A percentile compares a stretch with the other conserved stretches of the same genome.
These are phyloP conservation scores for Urocitellus parryii DNA, from an alignment of 2,113 vertebrate genomes.

Conservation along the genomic window DNA sequence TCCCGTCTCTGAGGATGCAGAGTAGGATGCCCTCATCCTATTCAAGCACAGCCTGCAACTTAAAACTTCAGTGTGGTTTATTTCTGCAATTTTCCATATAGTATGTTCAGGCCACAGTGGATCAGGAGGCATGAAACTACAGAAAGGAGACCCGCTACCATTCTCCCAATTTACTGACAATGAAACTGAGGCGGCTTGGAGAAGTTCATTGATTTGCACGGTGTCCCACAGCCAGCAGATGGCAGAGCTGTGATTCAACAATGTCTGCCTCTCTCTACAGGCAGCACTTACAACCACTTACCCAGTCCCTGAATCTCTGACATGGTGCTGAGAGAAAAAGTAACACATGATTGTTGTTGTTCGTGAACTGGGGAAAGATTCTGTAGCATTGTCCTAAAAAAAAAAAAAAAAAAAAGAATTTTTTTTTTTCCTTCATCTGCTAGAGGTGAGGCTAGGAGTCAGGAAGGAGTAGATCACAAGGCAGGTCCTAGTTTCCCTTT, in stretches of 20 bases:
- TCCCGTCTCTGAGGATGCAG: neutral
- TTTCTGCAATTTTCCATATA: neutral
- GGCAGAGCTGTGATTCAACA: slow-evolving; percentile 69
- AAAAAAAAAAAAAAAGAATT: neutral
- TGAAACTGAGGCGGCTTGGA: neutral
- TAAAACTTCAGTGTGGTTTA: neutral
- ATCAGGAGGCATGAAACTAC: neutral
- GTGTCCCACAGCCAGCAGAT: slow-evolving; percentile 70
- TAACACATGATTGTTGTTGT: neutral
- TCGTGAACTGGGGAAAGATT: neutral
- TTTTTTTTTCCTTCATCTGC: no score
- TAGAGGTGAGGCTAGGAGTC: no score
- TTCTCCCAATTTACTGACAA: neutral
- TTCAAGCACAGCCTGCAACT: neutral
- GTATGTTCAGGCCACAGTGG: neutral
- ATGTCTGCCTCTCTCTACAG: neutral
- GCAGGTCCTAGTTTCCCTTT: neutral
- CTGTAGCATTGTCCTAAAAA: neutral
- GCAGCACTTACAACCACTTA: neutral
- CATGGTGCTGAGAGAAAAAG: neutral
- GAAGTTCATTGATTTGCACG: neutral
- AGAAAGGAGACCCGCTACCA: neutral
- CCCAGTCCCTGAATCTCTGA: neutral
- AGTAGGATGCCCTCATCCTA: no score
- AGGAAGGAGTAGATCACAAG: neutral